Evolutionary conservation across 2,113 vertebrate species (phyloP).

Genomic region (Ptilonorhynchus violaceus): DNA sequence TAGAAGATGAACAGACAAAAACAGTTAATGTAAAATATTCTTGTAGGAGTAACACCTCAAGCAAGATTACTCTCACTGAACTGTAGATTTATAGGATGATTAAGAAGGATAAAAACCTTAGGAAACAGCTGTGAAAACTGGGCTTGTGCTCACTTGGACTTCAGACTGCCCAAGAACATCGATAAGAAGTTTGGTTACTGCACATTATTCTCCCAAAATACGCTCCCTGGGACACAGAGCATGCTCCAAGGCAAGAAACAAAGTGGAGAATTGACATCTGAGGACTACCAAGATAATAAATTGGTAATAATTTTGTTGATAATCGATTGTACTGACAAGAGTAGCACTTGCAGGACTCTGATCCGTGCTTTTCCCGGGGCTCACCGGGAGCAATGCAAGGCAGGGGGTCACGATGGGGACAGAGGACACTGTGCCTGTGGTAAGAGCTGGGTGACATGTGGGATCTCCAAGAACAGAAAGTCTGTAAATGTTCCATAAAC

Average conservation of each 20-base stretch:
- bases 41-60: background rate
- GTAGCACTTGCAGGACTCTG: background rate
- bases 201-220: background rate
- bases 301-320: background rate
- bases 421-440: background rate
- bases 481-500: background rate
- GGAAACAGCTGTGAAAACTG: background rate
- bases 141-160: background rate
- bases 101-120: background rate
- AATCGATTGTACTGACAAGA: background rate
- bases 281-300: background rate
- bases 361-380: background rate
- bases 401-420: background rate
- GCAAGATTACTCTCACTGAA: background rate
- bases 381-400: background rate
- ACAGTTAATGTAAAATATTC: background rate
- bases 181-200: background rate
- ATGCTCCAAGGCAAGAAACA: background rate
- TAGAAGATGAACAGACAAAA: background rate
- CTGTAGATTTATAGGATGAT: background rate
- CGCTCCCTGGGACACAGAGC: fast-evolving
- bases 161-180: background rate
- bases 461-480: background rate
- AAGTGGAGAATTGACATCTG: background rate
- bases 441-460: fast-evolving